Percentiles rank a stretch among this genome's conserved stretches.
Evolutionary conservation across 2,888 invertebrate species (phyloP).

Genomic region (Lochmaea crataegi): DNA sequence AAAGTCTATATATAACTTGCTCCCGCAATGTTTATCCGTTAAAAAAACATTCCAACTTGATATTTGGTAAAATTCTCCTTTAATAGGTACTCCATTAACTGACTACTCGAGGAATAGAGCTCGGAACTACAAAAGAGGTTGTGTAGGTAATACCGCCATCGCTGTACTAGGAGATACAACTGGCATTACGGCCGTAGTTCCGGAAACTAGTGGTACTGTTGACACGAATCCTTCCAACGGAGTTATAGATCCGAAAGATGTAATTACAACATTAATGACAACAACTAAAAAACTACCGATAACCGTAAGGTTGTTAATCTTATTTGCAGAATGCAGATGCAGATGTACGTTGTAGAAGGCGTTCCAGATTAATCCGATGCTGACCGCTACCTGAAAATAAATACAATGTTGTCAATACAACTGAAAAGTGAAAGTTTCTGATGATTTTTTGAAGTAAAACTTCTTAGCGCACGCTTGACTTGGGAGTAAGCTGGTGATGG

Average conservation of each 20-base stretch:
- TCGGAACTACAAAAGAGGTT: neutral
- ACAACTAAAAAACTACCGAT: conserved; percentile 88
- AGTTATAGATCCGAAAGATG: conserved; percentile 83
- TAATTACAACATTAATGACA: conserved; percentile 88
- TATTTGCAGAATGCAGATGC: conserved; percentile 80
- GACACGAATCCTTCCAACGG: conserved; percentile 27
- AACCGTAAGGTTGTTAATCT: conserved; percentile 86
- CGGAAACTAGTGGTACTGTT: neutral
- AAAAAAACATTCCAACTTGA: too few species aligned
- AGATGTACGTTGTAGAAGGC: conserved; percentile 73
- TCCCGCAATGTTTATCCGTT: neutral
- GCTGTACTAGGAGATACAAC: neutral
- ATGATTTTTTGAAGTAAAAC: too few species aligned
- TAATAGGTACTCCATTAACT: neutral
- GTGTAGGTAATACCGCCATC: neutral
- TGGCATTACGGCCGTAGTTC: neutral
- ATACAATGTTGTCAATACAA: conserved; percentile 17
- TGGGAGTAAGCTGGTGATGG: too few species aligned
- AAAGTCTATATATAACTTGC: neutral
- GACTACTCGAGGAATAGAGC: neutral
- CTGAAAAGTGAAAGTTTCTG: neutral
- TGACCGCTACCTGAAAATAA: conserved; percentile 77
- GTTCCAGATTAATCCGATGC: conserved; percentile 84
- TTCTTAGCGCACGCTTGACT: too few species aligned
- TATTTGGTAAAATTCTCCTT: neutral